phyloP scores from a whole-genome alignment of 2,797 vertebrate genomes.

The Anas bernieri region DNA sequence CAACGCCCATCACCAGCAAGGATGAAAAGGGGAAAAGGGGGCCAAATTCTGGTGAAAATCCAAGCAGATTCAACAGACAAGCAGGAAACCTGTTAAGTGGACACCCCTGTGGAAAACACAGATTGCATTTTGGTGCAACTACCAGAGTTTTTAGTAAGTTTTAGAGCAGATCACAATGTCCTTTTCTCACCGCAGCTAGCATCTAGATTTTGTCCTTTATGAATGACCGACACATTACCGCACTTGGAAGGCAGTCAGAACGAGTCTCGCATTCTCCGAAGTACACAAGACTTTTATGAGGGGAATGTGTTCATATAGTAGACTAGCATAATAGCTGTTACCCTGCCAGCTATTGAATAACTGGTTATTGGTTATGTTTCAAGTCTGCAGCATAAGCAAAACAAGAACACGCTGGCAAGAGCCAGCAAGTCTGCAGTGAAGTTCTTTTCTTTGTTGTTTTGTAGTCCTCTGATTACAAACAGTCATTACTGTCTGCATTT shows the following conservation, averaged over 20 bases:
- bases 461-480: conserved; percentile 16
- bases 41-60: not conserved
- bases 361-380: not conserved
- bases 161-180: not conserved
- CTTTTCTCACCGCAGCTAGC: not conserved
- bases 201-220: not conserved
- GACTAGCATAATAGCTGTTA: not conserved
- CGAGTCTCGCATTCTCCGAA: not conserved
- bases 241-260: not conserved
- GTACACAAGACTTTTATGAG: not conserved
- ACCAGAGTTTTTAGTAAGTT: not conserved
- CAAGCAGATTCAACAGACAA: not conserved
- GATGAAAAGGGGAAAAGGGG: not conserved
- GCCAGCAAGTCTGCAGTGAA: not conserved
- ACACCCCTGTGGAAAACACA: not conserved
- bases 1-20: not conserved
- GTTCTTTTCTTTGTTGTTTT: conserved; percentile 14
- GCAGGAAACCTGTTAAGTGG: not conserved
- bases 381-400: not conserved
- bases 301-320: not conserved
- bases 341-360: not conserved
- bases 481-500: conserved; percentile 25
- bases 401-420: not conserved
- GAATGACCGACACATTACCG: not conserved
- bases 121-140: not conserved